Base-by-base conservation (phyloP, 2,888 invertebrate genomes). In the Drosophila mettleri region DNA sequence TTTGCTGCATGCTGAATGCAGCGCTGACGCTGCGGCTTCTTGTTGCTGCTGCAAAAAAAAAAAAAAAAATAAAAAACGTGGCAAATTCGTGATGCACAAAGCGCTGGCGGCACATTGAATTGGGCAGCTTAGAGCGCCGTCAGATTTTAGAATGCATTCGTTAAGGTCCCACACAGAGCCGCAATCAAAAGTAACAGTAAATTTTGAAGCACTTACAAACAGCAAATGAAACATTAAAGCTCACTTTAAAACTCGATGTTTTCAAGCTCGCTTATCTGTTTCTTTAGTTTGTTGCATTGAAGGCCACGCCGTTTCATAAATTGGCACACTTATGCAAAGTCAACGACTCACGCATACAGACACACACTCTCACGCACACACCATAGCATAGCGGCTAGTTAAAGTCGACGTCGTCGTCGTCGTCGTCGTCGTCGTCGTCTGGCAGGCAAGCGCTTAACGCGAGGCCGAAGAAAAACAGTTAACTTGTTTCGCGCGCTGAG, bases 321-420 rank as follows among this genome's bases (percentile, higher is more conserved):
- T 83, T 86, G 86, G 83, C 84, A 86, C 86, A 83, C 83, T 83
- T 83, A 86, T 86, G 80, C 86, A 86, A 81, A 86, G 81, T 82
- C 81, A 82, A 85, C 81, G 85, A 82, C 81, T 82, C 68, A 80
- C 66, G 69, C 71, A 71, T 55, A 70, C 55, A 41, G 52, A 49
- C 61, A 65, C 60, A 53, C 48, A 39, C 49, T 41, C 20, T 45
- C 10, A 43, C 41, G 29, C 52, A 41, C 48, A 22, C 31, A 16
- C 45, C 57, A 73, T 34, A 59, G 61, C 58, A 20, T 33, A 61
- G 66, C 67, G 41, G 53, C 68, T 80, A 75, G 76, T 55, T 61
- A 67, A 69, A 72, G 80, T 67, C 57, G 61, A 55, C 59, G 72
- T 31, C 57, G 63, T 41, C 57, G 75, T 43, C 63, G 66, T 4